Percentiles rank a stretch among this genome's conserved stretches.
Evolutionary conservation across 2,113 vertebrate species (phyloP).

Genomic region (Microtus richardsoni): DNA sequence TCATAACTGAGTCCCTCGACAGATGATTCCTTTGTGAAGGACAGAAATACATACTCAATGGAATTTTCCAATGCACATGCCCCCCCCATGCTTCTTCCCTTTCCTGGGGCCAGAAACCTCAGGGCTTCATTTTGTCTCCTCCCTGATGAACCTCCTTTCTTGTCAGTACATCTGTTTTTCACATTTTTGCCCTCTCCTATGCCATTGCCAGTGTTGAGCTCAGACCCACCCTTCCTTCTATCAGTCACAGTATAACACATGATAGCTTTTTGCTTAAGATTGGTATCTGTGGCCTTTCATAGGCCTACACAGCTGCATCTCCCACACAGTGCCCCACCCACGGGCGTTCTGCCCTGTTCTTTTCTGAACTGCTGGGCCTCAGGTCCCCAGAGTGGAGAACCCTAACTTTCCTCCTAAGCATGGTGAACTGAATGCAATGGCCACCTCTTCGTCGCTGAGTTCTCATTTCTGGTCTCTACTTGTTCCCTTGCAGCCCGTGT

Average conservation of each 20-base stretch:
- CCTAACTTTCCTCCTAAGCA: not conserved
- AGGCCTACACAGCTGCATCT: not conserved
- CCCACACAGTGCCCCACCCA: not conserved
- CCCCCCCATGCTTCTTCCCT: not conserved
- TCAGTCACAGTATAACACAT: not conserved
- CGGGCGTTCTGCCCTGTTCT: not conserved
- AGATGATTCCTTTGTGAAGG: not conserved
- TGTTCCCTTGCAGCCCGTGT: not conserved
- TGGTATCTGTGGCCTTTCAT: not conserved
- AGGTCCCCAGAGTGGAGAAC: not conserved
- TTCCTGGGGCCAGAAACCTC: not conserved
- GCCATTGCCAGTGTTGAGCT: not conserved
- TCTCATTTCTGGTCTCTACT: not conserved
- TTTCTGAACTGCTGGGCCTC: not conserved
- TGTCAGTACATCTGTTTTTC: not conserved
- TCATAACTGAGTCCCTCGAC: slow-evolving; percentile 20
- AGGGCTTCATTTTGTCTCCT: not conserved
- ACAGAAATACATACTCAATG: slow-evolving; percentile 1
- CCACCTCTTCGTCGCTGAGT: not conserved
- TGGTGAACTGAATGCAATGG: not conserved
- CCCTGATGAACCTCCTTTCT: not conserved
- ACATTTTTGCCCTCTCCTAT: not conserved
- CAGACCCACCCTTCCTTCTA: not conserved
- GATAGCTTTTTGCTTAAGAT: slow-evolving; percentile 23
- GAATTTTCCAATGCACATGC: not conserved